A percentile compares a stretch with the other conserved stretches of the same genome.
Evolutionary conservation across 2,797 vertebrate species (phyloP).

Genomic region (Semotilus atromaculatus): DNA sequence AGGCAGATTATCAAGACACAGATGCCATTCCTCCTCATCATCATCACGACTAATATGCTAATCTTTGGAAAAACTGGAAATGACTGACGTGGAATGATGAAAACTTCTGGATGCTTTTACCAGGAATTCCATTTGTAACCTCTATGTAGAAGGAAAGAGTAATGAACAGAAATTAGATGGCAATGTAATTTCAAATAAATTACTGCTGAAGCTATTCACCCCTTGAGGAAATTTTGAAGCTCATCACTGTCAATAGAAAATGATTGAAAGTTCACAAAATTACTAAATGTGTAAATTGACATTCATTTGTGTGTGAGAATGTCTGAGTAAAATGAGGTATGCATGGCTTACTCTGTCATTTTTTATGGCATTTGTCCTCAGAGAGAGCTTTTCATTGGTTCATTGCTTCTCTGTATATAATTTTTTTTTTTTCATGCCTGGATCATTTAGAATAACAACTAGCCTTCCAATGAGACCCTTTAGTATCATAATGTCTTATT

Average conservation of each 20-base stretch:
- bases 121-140: constrained; percentile 56
- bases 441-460: constrained; percentile 21
- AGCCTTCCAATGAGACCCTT: constrained; percentile 13
- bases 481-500: constrained; percentile 5
- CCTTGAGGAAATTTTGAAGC: constrained; percentile 2
- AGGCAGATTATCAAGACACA: constrained; percentile 61
- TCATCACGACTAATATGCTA: constrained; percentile 63
- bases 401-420: constrained; percentile 18
- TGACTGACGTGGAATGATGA: constrained; percentile 52
- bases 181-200: constrained; percentile 7
- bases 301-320: constrained; percentile 1
- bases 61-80: constrained; percentile 65
- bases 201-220: constrained; percentile 30
- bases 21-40: constrained; percentile 56
- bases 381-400: constrained; percentile 32
- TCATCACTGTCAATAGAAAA: constrained; percentile 27
- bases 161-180: constrained; percentile 13
- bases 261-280: constrained; percentile 5
- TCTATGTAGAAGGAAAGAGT: background rate
- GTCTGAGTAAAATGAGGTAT: constrained; percentile 28
- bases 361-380: constrained; percentile 30
- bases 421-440: background rate
- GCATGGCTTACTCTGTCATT: constrained; percentile 20
- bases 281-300: constrained; percentile 20
- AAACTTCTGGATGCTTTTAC: constrained; percentile 53